phyloP scores from a whole-genome alignment of 2,888 invertebrate genomes.

The Fragum fragum region DNA sequence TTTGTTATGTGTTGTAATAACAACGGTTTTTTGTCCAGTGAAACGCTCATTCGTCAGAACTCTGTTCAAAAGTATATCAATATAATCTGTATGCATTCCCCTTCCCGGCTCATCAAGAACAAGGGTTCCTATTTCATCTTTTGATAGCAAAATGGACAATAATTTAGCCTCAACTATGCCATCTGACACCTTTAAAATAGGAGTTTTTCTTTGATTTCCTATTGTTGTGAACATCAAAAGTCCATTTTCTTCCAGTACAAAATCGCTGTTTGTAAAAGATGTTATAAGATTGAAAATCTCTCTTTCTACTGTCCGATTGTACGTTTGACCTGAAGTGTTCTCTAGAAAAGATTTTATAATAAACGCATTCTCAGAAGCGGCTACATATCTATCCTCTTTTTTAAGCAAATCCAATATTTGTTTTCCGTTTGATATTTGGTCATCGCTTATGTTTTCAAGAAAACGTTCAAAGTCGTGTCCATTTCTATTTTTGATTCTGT shows the following conservation, averaged over 20 bases:
- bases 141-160: neutral
- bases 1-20: neutral
- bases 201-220: neutral
- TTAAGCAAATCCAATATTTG: too few species aligned
- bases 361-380: neutral
- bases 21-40: neutral
- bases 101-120: neutral
- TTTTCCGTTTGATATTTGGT: too few species aligned
- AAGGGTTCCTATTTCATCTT: neutral
- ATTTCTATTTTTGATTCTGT: too few species aligned
- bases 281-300: neutral
- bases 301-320: neutral
- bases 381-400: too few species aligned
- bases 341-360: neutral
- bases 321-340: too few species aligned
- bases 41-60: neutral
- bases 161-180: slow-evolving; percentile 1
- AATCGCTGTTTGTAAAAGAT: neutral
- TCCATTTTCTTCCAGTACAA: neutral
- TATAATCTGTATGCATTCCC: neutral
- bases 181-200: slow-evolving; percentile 4
- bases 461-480: too few species aligned
- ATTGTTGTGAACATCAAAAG: neutral
- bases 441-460: too few species aligned
- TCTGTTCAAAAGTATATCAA: neutral